These are phyloP conservation scores for Philypnodon macrostomus DNA, from an alignment of 2,797 vertebrate genomes.

Conservation along the genomic window DNA sequence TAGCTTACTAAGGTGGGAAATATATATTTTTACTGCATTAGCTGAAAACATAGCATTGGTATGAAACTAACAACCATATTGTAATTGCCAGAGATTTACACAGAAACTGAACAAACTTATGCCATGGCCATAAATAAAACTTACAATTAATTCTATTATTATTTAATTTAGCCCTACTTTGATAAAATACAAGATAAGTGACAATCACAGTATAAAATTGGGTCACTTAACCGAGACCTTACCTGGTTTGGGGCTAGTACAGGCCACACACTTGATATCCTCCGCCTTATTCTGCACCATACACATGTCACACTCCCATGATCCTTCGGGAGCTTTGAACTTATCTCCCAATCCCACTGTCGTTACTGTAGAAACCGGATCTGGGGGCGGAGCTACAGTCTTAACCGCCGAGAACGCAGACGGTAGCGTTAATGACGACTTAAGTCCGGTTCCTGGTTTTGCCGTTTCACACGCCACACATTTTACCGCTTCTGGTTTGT, in stretches of 20 bases:
- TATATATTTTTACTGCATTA: too few relatives aligned
- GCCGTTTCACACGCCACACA: conserved; percentile 94
- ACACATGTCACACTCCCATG: conserved; percentile 90
- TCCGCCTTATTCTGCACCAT: conserved; percentile 87
- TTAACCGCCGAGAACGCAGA: conserved; percentile 72
- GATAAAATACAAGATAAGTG: too few relatives aligned
- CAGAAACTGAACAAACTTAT: too few relatives aligned
- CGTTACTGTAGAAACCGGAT: conserved; percentile 70
- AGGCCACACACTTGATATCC: conserved; percentile 87
- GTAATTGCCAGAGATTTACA: too few relatives aligned
- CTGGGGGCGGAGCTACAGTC: conserved; percentile 62
- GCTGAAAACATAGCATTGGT: too few relatives aligned
- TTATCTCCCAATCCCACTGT: conserved; percentile 86
- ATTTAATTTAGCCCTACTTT: too few relatives aligned
- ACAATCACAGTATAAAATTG: too few relatives aligned
- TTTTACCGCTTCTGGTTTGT: conserved; percentile 89
- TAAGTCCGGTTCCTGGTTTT: conserved; percentile 91
- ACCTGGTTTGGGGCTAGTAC: conserved; percentile 89
- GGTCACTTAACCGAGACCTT: too few relatives aligned
- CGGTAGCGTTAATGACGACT: conserved; percentile 80
- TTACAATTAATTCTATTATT: too few relatives aligned
- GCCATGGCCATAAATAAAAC: too few relatives aligned
- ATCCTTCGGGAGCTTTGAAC: conserved; percentile 88
- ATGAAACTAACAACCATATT: too few relatives aligned
- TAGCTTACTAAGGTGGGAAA: too few relatives aligned